These are phyloP conservation scores for Neocrepidodera transversa DNA, from an alignment of 2,888 invertebrate species.

Conservation along the genomic window DNA sequence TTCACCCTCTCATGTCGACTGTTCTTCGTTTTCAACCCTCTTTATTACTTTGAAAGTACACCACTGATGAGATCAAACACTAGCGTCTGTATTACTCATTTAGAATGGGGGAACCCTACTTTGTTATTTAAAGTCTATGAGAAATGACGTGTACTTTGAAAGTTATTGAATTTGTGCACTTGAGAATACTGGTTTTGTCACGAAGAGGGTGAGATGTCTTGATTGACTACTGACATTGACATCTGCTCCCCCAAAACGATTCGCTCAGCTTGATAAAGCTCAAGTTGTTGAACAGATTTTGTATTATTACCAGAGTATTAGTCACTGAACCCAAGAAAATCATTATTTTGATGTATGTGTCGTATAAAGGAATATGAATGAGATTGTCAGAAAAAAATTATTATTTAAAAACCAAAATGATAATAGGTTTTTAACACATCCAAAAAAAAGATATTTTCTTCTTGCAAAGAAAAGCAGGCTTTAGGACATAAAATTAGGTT, in stretches of 20 bases:
- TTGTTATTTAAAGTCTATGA: constrained; percentile 23
- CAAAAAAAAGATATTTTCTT: too few species aligned
- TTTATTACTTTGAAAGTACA: background rate
- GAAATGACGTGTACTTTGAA: constrained; percentile 21
- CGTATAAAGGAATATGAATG: too few species aligned
- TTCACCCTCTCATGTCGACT: too few species aligned
- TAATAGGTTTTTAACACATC: too few species aligned
- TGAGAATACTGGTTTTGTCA: constrained; percentile 11
- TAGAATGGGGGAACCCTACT: constrained; percentile 9
- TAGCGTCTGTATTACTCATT: background rate
- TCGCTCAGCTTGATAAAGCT: background rate
- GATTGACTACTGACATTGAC: constrained; percentile 15
- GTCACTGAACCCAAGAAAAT: too few species aligned
- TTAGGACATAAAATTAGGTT: too few species aligned
- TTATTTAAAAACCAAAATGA: too few species aligned
- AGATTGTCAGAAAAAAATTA: too few species aligned
- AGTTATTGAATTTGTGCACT: constrained; percentile 21
- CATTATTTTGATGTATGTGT: too few species aligned
- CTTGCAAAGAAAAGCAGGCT: too few species aligned
- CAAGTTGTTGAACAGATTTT: background rate
- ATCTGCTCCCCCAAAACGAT: background rate
- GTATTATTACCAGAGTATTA: too few species aligned
- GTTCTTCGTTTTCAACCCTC: too few species aligned
- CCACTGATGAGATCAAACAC: background rate
- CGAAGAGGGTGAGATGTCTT: constrained; percentile 6